Conservation (phyloP, 2,888 invertebrate genomes). For the Yponomeuta plumbellus region DNA sequence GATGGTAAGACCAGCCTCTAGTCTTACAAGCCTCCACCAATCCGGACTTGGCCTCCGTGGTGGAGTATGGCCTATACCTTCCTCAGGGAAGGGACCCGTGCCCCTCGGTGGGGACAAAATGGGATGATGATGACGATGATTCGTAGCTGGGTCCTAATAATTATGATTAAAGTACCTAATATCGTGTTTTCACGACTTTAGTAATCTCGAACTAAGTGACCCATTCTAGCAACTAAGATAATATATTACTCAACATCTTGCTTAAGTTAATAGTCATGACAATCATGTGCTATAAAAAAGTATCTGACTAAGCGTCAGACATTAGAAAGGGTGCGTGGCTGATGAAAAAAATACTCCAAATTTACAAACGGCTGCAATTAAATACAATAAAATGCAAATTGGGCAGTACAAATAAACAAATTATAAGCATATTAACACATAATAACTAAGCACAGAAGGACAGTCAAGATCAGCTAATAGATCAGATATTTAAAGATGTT, state of each 20-base stretch:
- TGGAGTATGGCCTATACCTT: no score
- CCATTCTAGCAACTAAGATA: neutral
- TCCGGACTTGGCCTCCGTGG: no score
- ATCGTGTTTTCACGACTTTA: neutral
- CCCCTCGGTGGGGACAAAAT: no score
- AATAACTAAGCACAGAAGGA: slow-evolving; percentile 21
- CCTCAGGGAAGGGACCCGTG: no score
- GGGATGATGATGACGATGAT: no score
- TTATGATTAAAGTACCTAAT: no score
- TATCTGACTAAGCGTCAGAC: slow-evolving; percentile 8
- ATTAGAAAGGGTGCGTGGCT: slow-evolving; percentile 19
- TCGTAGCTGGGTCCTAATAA: no score
- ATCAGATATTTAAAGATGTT: no score
- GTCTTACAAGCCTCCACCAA: no score
- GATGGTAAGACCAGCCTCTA: no score
- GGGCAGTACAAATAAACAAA: slow-evolving; percentile 68
- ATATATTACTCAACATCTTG: neutral
- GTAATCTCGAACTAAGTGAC: neutral
- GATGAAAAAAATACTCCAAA: slow-evolving; percentile 22
- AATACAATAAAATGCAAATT: slow-evolving; percentile 65
- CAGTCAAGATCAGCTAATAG: slow-evolving; percentile 30
- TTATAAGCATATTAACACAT: slow-evolving; percentile 61
- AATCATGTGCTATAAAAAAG: slow-evolving; percentile 2
- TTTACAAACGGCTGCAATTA: slow-evolving; percentile 55
- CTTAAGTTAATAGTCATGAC: neutral